These are phyloP conservation scores for Chironomus tepperi DNA, from an alignment of 1,140 invertebrate species.

Conservation along the genomic window DNA sequence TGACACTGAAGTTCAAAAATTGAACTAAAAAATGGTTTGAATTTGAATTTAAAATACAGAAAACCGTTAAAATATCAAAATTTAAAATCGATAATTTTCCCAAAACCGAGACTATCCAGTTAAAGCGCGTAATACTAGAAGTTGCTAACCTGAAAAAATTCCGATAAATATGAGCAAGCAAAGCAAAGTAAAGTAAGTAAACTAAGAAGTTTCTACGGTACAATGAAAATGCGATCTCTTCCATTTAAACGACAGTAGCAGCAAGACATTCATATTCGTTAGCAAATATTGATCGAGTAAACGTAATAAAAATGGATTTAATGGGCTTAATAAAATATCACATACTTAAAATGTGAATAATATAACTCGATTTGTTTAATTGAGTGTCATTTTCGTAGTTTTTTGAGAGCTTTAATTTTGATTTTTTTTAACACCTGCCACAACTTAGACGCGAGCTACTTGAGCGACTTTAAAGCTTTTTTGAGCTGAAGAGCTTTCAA, in stretches of 20 bases:
- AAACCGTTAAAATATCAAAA: no score
- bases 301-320: neutral
- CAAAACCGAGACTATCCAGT: no score
- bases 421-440: neutral
- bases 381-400: neutral
- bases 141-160: neutral
- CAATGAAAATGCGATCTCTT: neutral
- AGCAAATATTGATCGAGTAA: neutral
- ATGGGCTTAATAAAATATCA: neutral
- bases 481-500: neutral
- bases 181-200: no score
- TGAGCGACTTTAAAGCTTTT: neutral
- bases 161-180: no score
- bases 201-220: neutral
- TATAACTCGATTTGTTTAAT: neutral
- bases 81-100: no score
- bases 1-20: no score
- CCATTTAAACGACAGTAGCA: neutral
- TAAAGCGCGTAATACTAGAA: conserved; percentile 16
- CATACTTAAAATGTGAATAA: neutral
- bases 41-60: no score
- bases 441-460: neutral
- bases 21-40: no score
- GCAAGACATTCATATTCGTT: neutral
- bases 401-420: neutral